Evolutionary conservation across 2,113 vertebrate species (phyloP), one percentile per base, ranked within the genome.

Genomic region (Procavia capensis): DNA sequence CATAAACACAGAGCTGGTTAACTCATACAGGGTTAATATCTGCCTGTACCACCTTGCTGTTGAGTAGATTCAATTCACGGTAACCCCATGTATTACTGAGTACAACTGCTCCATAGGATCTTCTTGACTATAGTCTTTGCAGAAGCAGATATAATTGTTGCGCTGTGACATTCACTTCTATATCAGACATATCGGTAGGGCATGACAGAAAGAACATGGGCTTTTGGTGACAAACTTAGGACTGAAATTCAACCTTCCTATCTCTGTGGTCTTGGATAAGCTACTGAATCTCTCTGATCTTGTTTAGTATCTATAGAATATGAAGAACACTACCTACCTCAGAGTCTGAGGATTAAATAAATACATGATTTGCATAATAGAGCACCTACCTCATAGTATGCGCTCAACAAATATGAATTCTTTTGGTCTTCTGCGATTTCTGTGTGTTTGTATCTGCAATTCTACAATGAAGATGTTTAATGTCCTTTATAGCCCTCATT

Each of bases 401-500:
- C 24, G 14, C 50, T 54, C 31, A n/a, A 39, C 47, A 85, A 79
- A 81, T 29, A 9, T 95, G 41, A 29, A 41, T 61, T 84, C 79
- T 36, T 36, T 24, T 64, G 36, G 29, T 50, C 59, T 34, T 47
- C 39, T 76, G 9, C 34, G 80, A 57, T 63, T 74, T 85, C 74
- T 25, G 9, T 74, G 43, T 39, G 8, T 54, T 54, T 81, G 16
- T 57, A 57, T 76, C 22, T 79, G 63, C 41, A 16, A 72, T 93
- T 54, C 63, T 98, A 94, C 99, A 99, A 76, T 99, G 98, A 89
- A 99, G 98, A 80, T 99, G 98, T 96, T 99, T 99, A 82, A 98
- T 98, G 96, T 99, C 99, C 16, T 99, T 99, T 97, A 99, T 99
- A 24, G 99, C 99, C 3, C 97, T 99, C 99, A 99, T 99, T 34